phyloP scores from a whole-genome alignment of 92 coral and sea anemone genomes.

The Bergia puertoricense region DNA sequence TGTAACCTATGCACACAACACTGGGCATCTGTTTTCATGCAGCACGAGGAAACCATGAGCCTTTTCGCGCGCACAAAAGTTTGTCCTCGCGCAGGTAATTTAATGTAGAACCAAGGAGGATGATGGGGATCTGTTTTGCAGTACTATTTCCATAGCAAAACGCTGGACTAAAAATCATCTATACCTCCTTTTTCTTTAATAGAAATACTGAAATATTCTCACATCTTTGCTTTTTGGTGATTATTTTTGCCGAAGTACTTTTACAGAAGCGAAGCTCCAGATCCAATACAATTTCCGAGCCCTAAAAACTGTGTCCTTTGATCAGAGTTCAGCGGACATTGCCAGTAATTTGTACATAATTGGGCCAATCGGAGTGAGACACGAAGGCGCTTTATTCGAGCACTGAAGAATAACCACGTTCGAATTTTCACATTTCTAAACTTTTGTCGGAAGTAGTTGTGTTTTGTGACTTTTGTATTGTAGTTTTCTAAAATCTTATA shows the following conservation, averaged over 20 bases:
- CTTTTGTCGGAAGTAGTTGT: background rate
- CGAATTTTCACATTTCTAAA: background rate
- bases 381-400: constrained; percentile 90
- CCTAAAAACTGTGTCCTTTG: constrained; percentile 31
- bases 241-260: background rate
- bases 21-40: constrained; percentile 25
- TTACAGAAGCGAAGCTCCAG: background rate
- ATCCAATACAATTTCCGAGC: background rate
- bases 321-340: constrained; percentile 55
- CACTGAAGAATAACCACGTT: constrained; percentile 49
- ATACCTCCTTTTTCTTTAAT: background rate
- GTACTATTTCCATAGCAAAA: background rate
- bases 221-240: background rate
- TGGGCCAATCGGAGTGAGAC: constrained; percentile 95
- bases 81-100: constrained; percentile 19
- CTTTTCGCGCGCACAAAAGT: constrained; percentile 38
- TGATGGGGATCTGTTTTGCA: background rate
- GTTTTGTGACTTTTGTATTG: constrained; percentile 24
- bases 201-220: background rate
- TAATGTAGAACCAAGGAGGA: constrained; percentile 7
- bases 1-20: background rate
- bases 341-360: constrained; percentile 27
- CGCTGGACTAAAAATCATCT: background rate
- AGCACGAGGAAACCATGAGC: constrained; percentile 41
- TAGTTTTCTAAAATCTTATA: constrained; percentile 19